Evolutionary conservation across 2,113 vertebrate species (phyloP), one percentile per base, ranked within the genome.

Genomic region (Psilopsiagon aurifrons): DNA sequence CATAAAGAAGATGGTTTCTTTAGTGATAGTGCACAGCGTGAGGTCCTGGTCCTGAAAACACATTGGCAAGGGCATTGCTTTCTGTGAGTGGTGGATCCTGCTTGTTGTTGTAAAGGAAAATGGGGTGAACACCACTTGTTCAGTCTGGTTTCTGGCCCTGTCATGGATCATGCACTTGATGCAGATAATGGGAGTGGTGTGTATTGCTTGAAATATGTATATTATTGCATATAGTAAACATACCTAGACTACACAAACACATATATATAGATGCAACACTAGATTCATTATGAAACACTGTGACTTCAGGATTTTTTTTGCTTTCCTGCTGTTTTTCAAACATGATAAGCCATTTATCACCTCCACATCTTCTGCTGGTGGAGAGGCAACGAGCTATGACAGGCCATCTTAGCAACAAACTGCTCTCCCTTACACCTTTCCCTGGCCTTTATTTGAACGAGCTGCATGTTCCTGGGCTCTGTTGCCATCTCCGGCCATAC

Each of bases 401-500:
- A 71, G 64, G 27, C 3, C 4, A 18, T 41, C 29, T 17, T 37
- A 75, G 73, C 25, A 83, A 70, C 2, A 7, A 83, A 37, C 27
- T 39, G 27, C 41, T 43, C 33, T 13, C 22, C 64, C 46, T 90
- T n/a, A 0, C 44, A 6, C 51, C 19, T 67, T 76, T 25, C 17
- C 66, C 24, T 85, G 46, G 39, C 41, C 41, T 69, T 74, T 43
- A 3, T 16, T 75, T 43, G 17, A 63, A 51, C 19, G 33, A 81
- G 69, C 66, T 17, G 3, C 0, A 0, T 4, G 1, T 29, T 82
- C 39, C 39, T 10, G 13, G 51, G 55, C 71, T 41, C 22, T 16
- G 2, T 44, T 25, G 18, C 63, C 2, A 0, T 19, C 55, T 54
- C 59, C 71, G 60, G 44, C 24, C 54, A 7, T 15, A 0, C 13